Evolutionary conservation across 2,113 vertebrate species (phyloP), one percentile per base, ranked within the genome.

Genomic region (Cryptotis parvus): DNA sequence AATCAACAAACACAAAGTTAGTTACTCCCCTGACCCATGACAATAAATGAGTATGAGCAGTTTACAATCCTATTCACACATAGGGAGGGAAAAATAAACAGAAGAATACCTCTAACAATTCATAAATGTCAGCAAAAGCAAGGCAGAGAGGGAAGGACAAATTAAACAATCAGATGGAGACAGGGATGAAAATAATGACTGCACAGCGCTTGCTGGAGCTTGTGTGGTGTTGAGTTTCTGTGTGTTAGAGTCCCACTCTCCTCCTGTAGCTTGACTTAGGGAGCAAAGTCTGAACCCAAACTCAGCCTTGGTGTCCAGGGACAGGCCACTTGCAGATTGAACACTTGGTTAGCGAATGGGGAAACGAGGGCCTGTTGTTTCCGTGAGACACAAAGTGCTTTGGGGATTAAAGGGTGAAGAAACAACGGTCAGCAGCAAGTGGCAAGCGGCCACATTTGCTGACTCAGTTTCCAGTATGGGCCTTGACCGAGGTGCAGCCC

Each of bases 1-100:
- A 87, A 80, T 81, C 55, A 89, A 72, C 52, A n/a, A n/a, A 72
- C 12, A 61, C 27, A 70, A 58, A 86, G 84, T 90, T 70, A 75
- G 43, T 82, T 82, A 55, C 58, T 81, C 83, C 58, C 16, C 18
- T 78, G 55, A 39, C n/a, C 16, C 66, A 69, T 27, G 52, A 33
- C 9, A 84, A 31, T 35, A 52, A 79, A 7, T 63, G 33, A 87
- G 45, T 87, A 79, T 45, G 31, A 65, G 18, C 26, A 58, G 69
- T 84, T 80, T 73, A 83, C 89, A 86, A 77, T 31, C 24, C 18
- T 80, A 69, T 74, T 74, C 49, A 88, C 52, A 52, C 72, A 84
- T 7, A 18, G 55, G 15, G 18, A 74, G 35, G 6, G 2, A 33
- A 79, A 31, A 45, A 52, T 33, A 86, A 41, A 10, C 43, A 41